These are phyloP conservation scores for Gastrophryne carolinensis DNA, from an alignment of 2,797 vertebrate genomes.

Conservation along the genomic window DNA sequence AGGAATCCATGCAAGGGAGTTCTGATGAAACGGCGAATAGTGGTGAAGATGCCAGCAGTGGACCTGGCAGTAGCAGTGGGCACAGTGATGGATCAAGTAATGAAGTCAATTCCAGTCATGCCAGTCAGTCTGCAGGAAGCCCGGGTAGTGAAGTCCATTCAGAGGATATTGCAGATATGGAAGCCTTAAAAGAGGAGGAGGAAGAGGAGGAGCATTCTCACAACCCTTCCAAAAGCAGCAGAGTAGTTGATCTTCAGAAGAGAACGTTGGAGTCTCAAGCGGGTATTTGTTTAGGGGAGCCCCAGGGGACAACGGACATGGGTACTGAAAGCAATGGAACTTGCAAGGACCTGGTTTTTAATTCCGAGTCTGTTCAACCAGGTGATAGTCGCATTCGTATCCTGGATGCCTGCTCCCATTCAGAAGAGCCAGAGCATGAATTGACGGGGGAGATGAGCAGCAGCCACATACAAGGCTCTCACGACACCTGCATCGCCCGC, in stretches of 20 bases:
- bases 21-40: constrained; percentile 98
- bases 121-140: constrained; percentile 93
- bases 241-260: constrained; percentile 81
- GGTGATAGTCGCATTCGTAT: constrained; percentile 84
- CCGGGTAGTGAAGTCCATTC: constrained; percentile 94
- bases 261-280: constrained; percentile 79
- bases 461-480: constrained; percentile 81
- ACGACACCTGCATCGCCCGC: constrained; percentile 87
- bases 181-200: constrained; percentile 92
- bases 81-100: constrained; percentile 94
- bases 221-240: constrained; percentile 76
- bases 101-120: constrained; percentile 90
- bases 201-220: constrained; percentile 86
- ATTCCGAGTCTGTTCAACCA: constrained; percentile 73
- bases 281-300: constrained; percentile 79
- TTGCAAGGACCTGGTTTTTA: constrained; percentile 81
- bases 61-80: constrained; percentile 92
- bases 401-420: constrained; percentile 80
- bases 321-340: constrained; percentile 65
- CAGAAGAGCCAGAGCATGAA: constrained; percentile 74
- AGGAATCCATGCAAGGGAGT: constrained; percentile 99
- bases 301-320: constrained; percentile 70
- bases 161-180: constrained; percentile 94
- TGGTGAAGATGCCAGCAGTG: constrained; percentile 95
- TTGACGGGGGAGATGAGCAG: constrained; percentile 78